Conservation (phyloP, 2,797 vertebrate genomes). For the Micromesistius poutassou region DNA sequence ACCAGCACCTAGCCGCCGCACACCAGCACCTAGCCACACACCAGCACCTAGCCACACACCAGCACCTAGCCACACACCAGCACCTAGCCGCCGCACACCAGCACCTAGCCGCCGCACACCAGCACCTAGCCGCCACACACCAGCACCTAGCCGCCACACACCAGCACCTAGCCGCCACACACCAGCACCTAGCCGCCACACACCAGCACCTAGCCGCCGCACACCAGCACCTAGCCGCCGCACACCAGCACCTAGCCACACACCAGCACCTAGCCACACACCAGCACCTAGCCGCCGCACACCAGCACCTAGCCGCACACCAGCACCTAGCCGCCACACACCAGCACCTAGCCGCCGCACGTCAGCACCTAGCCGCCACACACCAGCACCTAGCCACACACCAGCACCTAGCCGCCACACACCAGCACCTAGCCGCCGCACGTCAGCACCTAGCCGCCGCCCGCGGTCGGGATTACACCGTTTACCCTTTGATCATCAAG, state of each 20-base stretch:
- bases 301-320: constrained; percentile 26
- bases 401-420: too few relatives aligned
- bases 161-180: constrained; percentile 25
- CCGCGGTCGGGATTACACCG: constrained; percentile 32
- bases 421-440: too few relatives aligned
- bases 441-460: too few relatives aligned
- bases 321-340: constrained; percentile 40
- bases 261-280: too few relatives aligned
- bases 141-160: constrained; percentile 40
- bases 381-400: constrained; percentile 25
- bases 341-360: constrained; percentile 25
- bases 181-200: constrained; percentile 41
- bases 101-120: constrained; percentile 37
- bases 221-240: constrained; percentile 40
- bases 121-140: constrained; percentile 30
- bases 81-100: too few relatives aligned
- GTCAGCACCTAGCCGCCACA: constrained; percentile 39
- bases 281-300: constrained; percentile 40
- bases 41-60: constrained; percentile 25
- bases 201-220: constrained; percentile 25
- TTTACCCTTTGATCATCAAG: constrained; percentile 22
- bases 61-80: constrained; percentile 33
- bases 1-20: constrained; percentile 41
- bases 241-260: constrained; percentile 30
- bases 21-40: constrained; percentile 34